Conservation (phyloP, 35 echinoderm and acorn worm species). For the Anneissia japonica region DNA sequence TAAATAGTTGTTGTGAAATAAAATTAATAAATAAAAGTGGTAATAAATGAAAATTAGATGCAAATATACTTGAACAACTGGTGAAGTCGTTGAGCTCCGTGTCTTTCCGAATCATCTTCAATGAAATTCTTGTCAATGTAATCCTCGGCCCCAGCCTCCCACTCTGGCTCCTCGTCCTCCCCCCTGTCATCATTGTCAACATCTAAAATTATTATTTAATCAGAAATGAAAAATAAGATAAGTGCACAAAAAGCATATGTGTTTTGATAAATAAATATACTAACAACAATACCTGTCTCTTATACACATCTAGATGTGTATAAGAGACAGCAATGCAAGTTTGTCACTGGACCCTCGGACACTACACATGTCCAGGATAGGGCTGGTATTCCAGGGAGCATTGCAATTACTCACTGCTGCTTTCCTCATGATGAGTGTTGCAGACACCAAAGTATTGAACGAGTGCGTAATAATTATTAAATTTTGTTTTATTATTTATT, state of each 20-base stretch:
- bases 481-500: too few relatives aligned
- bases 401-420: constrained; percentile 79
- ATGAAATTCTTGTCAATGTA: constrained; percentile 59
- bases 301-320: too few relatives aligned
- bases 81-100: constrained; percentile 78
- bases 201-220: constrained; percentile 24
- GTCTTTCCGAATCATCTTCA: constrained; percentile 72
- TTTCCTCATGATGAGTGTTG: constrained; percentile 90
- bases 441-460: constrained; percentile 77
- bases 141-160: constrained; percentile 88
- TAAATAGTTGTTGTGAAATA: background rate
- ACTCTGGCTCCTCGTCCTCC: constrained; percentile 79
- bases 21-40: background rate
- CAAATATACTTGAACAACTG: constrained; percentile 53
- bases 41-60: background rate
- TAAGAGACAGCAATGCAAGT: constrained; percentile 43
- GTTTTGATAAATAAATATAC: too few relatives aligned
- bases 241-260: background rate
- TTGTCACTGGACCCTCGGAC: constrained; percentile 43
- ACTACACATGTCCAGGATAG: constrained; percentile 80
- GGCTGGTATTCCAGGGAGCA: constrained; percentile 76
- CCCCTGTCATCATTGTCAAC: constrained; percentile 70
- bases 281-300: too few relatives aligned
- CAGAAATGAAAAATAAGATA: background rate
- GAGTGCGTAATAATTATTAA: constrained; percentile 55